A percentile compares a stretch with the other conserved stretches of the same genome.
These are phyloP conservation scores for Myodes glareolus DNA, from an alignment of 2,113 vertebrate species.

Conservation along the genomic window DNA sequence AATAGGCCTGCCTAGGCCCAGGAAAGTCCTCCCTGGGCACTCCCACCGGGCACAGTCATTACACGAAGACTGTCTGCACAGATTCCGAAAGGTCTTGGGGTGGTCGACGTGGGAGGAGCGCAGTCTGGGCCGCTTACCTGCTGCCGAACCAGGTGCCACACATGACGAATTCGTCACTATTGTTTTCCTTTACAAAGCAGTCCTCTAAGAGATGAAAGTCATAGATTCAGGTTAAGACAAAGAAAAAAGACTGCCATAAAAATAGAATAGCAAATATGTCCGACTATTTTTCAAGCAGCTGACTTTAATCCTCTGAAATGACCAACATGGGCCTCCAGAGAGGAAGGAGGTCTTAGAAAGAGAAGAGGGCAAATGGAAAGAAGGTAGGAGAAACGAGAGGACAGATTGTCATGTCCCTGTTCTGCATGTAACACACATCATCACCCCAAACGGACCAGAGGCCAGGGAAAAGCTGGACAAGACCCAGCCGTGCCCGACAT, in stretches of 20 bases:
- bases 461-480: no score
- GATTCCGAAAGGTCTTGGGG: neutral
- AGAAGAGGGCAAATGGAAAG: neutral
- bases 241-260: neutral
- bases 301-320: neutral
- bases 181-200: slow-evolving; percentile 61
- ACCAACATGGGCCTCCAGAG: neutral
- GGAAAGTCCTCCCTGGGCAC: neutral
- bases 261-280: neutral
- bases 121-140: slow-evolving; percentile 54
- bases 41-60: neutral
- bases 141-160: slow-evolving; percentile 16
- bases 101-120: neutral
- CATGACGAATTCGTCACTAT: slow-evolving; percentile 31
- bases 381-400: neutral
- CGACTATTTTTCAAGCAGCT: neutral
- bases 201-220: slow-evolving; percentile 45
- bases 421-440: no score
- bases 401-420: neutral
- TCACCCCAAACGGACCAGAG: neutral
- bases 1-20: neutral
- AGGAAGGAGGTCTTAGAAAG: neutral
- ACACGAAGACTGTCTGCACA: neutral
- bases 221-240: neutral
- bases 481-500: neutral